A percentile compares a stretch with the other conserved stretches of the same genome.
phyloP scores from a whole-genome alignment of 2,888 invertebrate genomes.

The Perdita meconis region DNA sequence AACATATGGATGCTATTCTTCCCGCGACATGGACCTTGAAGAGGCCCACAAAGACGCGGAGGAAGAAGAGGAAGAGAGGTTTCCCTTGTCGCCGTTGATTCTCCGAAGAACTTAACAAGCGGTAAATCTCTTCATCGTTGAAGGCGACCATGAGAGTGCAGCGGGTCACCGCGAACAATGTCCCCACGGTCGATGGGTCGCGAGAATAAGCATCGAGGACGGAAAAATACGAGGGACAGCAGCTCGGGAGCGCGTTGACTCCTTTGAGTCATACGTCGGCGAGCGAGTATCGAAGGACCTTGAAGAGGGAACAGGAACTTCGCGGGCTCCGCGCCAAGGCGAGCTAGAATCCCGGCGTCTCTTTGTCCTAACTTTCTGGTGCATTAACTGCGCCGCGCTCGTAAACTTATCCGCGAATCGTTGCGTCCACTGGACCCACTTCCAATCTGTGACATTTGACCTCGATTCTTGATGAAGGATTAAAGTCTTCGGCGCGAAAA shows the following conservation, averaged over 20 bases:
- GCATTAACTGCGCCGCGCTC: slow-evolving; percentile 22
- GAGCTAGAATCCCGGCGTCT: slow-evolving; percentile 68
- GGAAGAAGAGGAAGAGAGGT: neutral
- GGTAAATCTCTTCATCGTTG: slow-evolving; percentile 5
- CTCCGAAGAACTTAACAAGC: neutral
- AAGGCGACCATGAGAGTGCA: slow-evolving; percentile 36
- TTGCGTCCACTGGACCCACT: neutral
- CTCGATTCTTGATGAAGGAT: too few species aligned
- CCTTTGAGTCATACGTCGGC: slow-evolving; percentile 64
- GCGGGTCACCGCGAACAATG: slow-evolving; percentile 38
- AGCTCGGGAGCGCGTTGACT: slow-evolving; percentile 69
- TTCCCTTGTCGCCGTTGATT: neutral
- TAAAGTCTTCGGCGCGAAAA: too few species aligned
- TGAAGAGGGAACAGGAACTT: slow-evolving; percentile 78
- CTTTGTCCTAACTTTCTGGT: slow-evolving; percentile 57
- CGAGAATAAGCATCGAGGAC: slow-evolving; percentile 34
- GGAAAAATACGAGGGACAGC: slow-evolving; percentile 47
- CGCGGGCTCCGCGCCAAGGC: slow-evolving; percentile 71
- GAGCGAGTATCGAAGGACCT: slow-evolving; percentile 66
- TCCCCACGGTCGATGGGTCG: slow-evolving; percentile 2
- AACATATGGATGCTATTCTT: too few species aligned
- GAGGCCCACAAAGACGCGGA: neutral
- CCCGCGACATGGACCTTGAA: too few species aligned
- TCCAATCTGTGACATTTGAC: too few species aligned
- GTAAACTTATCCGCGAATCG: slow-evolving; percentile 13